Base-by-base conservation (phyloP, 2,888 invertebrate species). In the Loripinus fragilis region DNA sequence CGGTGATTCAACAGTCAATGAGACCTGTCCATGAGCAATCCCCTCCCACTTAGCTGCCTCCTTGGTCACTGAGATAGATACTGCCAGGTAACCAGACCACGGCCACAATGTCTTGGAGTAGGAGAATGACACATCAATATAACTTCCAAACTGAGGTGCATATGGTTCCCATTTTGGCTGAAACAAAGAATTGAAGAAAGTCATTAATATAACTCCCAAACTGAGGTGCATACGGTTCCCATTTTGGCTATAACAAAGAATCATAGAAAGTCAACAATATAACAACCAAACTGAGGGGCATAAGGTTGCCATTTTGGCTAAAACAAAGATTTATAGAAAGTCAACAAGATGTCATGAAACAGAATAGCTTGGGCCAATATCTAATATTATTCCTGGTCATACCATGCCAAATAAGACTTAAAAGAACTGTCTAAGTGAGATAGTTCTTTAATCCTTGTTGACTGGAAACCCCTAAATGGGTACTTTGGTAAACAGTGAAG, bases 11-110 rank as follows among this genome's bases (percentile, higher is more conserved):
- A 98, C 95, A 0, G 96, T 96, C 45, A 98, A 82, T 38, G 89
- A 89, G 70, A 93, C 89, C 83, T 93, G 93, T 25, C 99, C 96
- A 94, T 97, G 96, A 10, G 96, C 96, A 72, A 96, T 94, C 12
- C 97, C 97, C 91, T 97, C 96, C 94, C 95, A 97, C 68, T 95
- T 94, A 3, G 95, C 95, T 2, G 96, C 96, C 30, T 95, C 94
- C 76, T 95, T 94, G 74, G 95, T 95, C 25, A 96, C 96, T 20
- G 95, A 95, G 41, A 97, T 95, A 89, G 95, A 95, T 30, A 99
- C 95, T 0, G 98, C 97, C 87, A 99, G 94, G 96, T 97, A 99
- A 0, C 99, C 99, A 0, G 98, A 97, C 98, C 98, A 99, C 0
- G 99, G 99, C 98, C 98, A 99, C 72, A 99, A 94, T 48, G 96